Base-by-base conservation (phyloP, 2,888 invertebrate genomes). In the Atrina japonica region DNA sequence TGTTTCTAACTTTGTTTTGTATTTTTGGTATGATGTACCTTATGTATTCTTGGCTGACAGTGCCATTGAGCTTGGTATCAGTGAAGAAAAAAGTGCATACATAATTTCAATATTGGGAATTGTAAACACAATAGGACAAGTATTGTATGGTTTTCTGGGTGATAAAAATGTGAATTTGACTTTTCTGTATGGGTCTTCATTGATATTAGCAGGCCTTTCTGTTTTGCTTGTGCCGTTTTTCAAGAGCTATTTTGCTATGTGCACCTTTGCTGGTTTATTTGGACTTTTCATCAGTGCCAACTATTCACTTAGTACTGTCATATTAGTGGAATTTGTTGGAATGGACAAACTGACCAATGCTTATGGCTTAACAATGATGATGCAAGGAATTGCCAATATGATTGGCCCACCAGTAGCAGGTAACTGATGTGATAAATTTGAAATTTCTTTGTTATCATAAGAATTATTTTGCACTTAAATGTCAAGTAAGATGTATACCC, bases 41-140 rank as follows among this genome's bases (percentile, higher is more conserved):
- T 98, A 98, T 91, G 96, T 98, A 90, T 98, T 97, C 91, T 92
- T 97, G 75, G 95, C 95, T 65, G 97, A 97, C 89, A 94, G 96
- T 92, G 86, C 86, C 3, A 93, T 93, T 41, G 93, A 93, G 11
- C 92, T 93, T 74, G 94, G 94, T 0, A 81, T 87, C 49, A 52
- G 76, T 0, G 80, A 86, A n/a, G 67, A 77, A 41, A 69, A 75
- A 23, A 86, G 89, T 3, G 96, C 97, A 5, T 93, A 93, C 73
- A 93, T 97, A 80, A 93, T 97, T 76, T 95, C 97, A 61, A 93
- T 95, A 63, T 96, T 98, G 35, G 90, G 90, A 23, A 86, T 90
- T 73, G 95, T 96, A 2, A 98, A 97, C 90, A 96, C 96, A 18
- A 93, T 97, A 84, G 97, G 97, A 82, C 89, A 89, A 80, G 79